Percentiles rank a stretch among this genome's conserved stretches.
Evolutionary conservation across 2,113 vertebrate genomes (phyloP).

Genomic region (Dromas ardeola): DNA sequence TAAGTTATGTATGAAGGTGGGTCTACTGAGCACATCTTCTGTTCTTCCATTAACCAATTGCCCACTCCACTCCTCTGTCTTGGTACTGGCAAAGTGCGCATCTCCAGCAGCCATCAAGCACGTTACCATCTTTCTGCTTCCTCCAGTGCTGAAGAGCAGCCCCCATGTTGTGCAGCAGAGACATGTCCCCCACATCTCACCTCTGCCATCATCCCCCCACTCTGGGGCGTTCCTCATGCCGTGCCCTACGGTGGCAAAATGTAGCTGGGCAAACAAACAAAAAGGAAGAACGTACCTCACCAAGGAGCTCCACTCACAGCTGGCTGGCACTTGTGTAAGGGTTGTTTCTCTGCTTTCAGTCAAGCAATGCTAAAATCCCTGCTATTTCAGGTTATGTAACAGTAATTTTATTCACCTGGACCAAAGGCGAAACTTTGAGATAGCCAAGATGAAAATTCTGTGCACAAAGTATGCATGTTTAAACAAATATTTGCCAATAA

Average conservation of each 20-base stretch:
- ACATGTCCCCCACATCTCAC: fast-evolving
- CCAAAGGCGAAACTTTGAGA: background rate
- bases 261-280: background rate
- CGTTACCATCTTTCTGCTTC: background rate
- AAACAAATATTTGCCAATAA: background rate
- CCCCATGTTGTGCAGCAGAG: background rate
- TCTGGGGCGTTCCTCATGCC: background rate
- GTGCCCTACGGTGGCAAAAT: background rate
- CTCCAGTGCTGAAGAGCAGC: background rate
- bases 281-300: background rate
- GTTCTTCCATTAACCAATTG: background rate
- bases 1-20: background rate
- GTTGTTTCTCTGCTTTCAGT: background rate
- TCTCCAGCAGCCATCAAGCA: background rate
- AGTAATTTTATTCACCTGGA: background rate
- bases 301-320: background rate
- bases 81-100: background rate
- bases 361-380: background rate
- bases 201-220: background rate
- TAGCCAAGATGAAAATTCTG: background rate
- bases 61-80: background rate
- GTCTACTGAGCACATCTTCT: background rate
- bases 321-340: background rate
- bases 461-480: background rate
- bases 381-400: background rate